phyloP scores from a whole-genome alignment of 2,797 vertebrate genomes.

The Apogon hyalosoma region DNA sequence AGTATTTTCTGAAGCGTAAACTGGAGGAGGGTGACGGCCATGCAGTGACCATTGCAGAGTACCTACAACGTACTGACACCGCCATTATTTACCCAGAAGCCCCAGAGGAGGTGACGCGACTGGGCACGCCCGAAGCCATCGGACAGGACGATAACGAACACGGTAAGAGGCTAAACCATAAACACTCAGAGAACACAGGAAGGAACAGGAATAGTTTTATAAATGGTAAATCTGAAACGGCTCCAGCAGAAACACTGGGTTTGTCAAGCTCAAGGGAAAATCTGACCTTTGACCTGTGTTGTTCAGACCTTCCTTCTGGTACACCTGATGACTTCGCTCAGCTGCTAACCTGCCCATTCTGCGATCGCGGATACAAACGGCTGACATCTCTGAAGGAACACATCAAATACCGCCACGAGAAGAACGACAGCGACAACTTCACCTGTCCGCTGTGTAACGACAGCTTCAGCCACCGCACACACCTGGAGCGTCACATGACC shows the following conservation, averaged over 20 bases:
- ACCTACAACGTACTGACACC: constrained; percentile 97
- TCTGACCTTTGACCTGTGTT: constrained; percentile 92
- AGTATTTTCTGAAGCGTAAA: constrained; percentile 97
- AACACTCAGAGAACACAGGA: too few relatives aligned
- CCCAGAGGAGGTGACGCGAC: constrained; percentile 96
- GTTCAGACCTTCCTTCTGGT: constrained; percentile 98
- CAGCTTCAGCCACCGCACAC: constrained; percentile 99
- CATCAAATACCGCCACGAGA: constrained; percentile 99
- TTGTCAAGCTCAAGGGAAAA: too few relatives aligned
- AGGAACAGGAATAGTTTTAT: too few relatives aligned
- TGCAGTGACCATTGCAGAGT: constrained; percentile 97
- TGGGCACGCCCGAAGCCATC: constrained; percentile 97
- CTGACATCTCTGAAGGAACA: constrained; percentile 99
- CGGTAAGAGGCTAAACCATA: constrained; percentile 85
- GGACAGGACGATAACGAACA: constrained; percentile 94
- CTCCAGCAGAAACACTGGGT: too few relatives aligned
- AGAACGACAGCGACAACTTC: constrained; percentile 98
- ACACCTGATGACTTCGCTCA: constrained; percentile 99
- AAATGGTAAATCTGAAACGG: too few relatives aligned
- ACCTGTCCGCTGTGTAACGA: constrained; percentile 99
- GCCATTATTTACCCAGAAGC: constrained; percentile 99
- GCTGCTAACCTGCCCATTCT: constrained; percentile 99
- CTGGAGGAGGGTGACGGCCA: constrained; percentile 94
- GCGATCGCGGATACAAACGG: constrained; percentile 99
- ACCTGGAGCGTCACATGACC: constrained; percentile 99